Percentiles rank a stretch among this genome's conserved stretches.
These are phyloP conservation scores for Hirtodrosophila histrioides DNA, from an alignment of 2,888 invertebrate species.

Conservation along the genomic window DNA sequence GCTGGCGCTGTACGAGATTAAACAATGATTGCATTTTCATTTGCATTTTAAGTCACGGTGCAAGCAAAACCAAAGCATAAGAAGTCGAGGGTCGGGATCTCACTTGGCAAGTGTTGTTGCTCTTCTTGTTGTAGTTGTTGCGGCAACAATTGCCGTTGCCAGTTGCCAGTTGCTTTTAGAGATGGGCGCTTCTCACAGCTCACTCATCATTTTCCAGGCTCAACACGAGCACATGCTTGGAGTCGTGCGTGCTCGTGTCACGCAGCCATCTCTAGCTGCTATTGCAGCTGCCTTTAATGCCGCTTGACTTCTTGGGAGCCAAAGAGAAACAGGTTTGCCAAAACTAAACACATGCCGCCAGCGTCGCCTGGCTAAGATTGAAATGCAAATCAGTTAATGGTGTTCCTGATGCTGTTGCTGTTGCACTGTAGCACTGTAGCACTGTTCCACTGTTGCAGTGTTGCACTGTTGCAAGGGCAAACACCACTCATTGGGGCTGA, in stretches of 20 bases:
- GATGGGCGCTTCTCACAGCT: constrained; percentile 12
- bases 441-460: too few relatives aligned
- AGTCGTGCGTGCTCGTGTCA: constrained; percentile 33
- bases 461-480: constrained; percentile 38
- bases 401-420: constrained; percentile 45
- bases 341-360: constrained; percentile 77
- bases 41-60: constrained; percentile 79
- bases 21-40: constrained; percentile 79
- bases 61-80: constrained; percentile 62
- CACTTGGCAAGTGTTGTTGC: constrained; percentile 69
- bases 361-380: constrained; percentile 59
- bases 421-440: constrained; percentile 16
- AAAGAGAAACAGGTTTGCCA: constrained; percentile 63
- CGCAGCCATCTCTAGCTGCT: constrained; percentile 28
- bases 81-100: constrained; percentile 74
- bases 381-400: constrained; percentile 77
- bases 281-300: constrained; percentile 35
- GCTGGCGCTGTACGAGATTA: constrained; percentile 72
- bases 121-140: constrained; percentile 25
- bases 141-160: constrained; percentile 7
- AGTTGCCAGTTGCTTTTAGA: constrained; percentile 18
- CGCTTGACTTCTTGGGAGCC: constrained; percentile 18
- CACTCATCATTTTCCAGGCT: too few relatives aligned
- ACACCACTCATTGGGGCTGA: constrained; percentile 50
- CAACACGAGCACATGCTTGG: not conserved